Conservation (phyloP, 2,888 invertebrate genomes). For the Slavum lentiscoides region DNA sequence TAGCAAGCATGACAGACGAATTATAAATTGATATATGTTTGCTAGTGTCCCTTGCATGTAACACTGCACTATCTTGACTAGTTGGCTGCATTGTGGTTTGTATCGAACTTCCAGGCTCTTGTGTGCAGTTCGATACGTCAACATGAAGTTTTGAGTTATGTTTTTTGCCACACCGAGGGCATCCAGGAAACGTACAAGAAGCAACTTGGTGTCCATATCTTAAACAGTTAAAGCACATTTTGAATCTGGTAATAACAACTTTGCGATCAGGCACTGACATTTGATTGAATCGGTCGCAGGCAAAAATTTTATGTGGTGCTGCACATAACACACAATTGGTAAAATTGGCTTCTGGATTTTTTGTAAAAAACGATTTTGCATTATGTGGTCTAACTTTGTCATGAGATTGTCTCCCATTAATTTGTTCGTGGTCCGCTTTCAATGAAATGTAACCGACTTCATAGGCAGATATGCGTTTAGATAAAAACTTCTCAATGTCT, state of each 20-base stretch:
- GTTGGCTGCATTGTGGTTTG: background rate
- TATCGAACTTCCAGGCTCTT: background rate
- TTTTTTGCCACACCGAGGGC: background rate
- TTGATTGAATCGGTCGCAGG: background rate
- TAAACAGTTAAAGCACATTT: constrained; percentile 3
- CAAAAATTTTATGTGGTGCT: background rate
- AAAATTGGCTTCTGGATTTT: background rate
- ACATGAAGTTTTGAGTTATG: background rate
- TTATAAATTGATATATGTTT: background rate
- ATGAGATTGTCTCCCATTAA: background rate
- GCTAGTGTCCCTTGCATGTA: background rate
- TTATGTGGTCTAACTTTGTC: background rate
- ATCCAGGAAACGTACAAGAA: background rate
- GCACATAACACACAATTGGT: background rate
- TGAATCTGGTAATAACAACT: background rate
- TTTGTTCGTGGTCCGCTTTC: no score
- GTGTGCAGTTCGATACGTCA: background rate
- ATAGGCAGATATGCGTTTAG: no score
- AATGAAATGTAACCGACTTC: no score
- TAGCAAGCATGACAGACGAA: background rate
- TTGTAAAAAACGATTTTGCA: background rate
- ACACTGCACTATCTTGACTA: background rate
- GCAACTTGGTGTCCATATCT: background rate
- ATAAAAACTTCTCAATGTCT: background rate
- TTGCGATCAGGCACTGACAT: background rate